Percentiles rank a stretch among this genome's conserved stretches.
phyloP scores from a whole-genome alignment of 2,797 vertebrate genomes.

The Esox masquinongy region DNA sequence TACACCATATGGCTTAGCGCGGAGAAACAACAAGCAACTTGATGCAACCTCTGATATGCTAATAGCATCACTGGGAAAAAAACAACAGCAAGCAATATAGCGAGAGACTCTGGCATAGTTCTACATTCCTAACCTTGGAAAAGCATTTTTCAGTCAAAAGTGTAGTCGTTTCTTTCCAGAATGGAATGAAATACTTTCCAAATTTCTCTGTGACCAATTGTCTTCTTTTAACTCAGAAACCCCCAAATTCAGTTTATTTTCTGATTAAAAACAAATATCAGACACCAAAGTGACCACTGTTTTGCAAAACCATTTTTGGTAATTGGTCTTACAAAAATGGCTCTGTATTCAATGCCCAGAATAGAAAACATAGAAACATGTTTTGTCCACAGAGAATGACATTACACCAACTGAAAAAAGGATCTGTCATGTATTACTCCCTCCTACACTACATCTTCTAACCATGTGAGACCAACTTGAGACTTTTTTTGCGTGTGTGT shows the following conservation, averaged over 20 bases:
- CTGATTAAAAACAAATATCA: slow-evolving; percentile 1
- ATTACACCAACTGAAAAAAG: background rate
- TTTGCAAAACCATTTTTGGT: background rate
- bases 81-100: background rate
- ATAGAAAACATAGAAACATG: background rate
- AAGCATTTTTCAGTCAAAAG: slow-evolving; percentile 15
- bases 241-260: slow-evolving; percentile 14
- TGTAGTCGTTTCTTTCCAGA: slow-evolving; percentile 29
- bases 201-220: slow-evolving; percentile 24
- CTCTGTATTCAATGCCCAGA: background rate
- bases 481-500: background rate
- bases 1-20: slow-evolving; percentile 35
- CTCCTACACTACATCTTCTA: background rate
- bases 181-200: slow-evolving; percentile 36
- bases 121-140: slow-evolving; percentile 3
- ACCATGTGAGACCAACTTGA: background rate
- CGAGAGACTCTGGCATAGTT: background rate
- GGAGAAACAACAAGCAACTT: slow-evolving; percentile 22
- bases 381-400: background rate
- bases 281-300: background rate
- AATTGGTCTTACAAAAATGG: background rate
- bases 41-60: slow-evolving; percentile 5
- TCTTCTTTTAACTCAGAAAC: slow-evolving; percentile 25
- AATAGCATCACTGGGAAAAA: slow-evolving; percentile 8
- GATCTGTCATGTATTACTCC: background rate